A percentile compares a stretch with the other conserved stretches of the same genome.
These are phyloP conservation scores for Spodoptera littoralis DNA, from an alignment of 2,888 invertebrate genomes.

Conservation along the genomic window DNA sequence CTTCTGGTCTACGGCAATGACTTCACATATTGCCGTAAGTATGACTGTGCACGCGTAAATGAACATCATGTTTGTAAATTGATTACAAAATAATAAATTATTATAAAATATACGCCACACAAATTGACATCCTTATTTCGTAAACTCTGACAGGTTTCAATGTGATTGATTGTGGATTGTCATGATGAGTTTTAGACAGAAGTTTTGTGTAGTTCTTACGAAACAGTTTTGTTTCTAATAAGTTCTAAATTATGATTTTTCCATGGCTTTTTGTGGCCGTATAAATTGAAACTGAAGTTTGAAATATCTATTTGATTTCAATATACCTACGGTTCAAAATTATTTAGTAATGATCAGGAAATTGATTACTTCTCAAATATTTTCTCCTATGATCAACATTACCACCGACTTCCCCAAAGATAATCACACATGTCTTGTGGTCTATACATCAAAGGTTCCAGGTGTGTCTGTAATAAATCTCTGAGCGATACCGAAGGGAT, in stretches of 20 bases:
- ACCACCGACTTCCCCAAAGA: slow-evolving; percentile 37
- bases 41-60: slow-evolving; percentile 58
- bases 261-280: too few relatives aligned
- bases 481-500: slow-evolving; percentile 10
- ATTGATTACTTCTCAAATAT: too few relatives aligned
- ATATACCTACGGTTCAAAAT: too few relatives aligned
- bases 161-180: too few relatives aligned
- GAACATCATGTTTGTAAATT: slow-evolving; percentile 65
- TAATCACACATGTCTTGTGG: slow-evolving; percentile 73
- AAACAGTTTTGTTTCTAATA: too few relatives aligned
- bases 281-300: too few relatives aligned
- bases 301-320: too few relatives aligned
- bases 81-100: slow-evolving; percentile 62
- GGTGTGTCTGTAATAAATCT: too few relatives aligned
- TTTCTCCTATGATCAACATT: not conserved
- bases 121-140: slow-evolving; percentile 51
- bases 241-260: too few relatives aligned
- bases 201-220: too few relatives aligned
- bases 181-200: too few relatives aligned
- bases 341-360: too few relatives aligned
- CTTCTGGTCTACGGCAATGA: slow-evolving; percentile 28
- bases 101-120: slow-evolving; percentile 68
- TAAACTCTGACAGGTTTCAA: slow-evolving; percentile 37
- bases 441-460: slow-evolving; percentile 62
- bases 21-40: slow-evolving; percentile 50